Conservation (phyloP, 1,140 invertebrate species). For the Holcopasites calliopsidis region DNA sequence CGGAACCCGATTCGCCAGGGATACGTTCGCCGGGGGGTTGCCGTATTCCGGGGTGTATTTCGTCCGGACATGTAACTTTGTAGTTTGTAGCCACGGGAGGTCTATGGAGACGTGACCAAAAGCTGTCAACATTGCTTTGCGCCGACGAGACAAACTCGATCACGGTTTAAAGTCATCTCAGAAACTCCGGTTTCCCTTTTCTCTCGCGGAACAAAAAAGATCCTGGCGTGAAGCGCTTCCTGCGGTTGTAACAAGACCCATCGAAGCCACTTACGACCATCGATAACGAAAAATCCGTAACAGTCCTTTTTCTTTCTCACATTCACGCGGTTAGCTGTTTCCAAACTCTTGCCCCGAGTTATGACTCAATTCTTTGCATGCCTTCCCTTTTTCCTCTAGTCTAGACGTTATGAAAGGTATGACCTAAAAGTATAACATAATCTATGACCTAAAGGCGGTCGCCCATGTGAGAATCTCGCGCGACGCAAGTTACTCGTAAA, state of each 20-base stretch:
- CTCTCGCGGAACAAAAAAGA: conserved; percentile 2
- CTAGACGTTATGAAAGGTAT: too few relatives aligned
- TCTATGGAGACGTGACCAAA: conserved; percentile 62
- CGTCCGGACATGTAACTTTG: conserved; percentile 20
- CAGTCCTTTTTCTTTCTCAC: too few relatives aligned
- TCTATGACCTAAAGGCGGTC: too few relatives aligned
- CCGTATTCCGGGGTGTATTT: not conserved
- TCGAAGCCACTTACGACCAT: conserved; percentile 17
- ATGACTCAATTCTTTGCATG: too few relatives aligned
- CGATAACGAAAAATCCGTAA: not conserved
- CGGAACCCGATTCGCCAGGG: conserved; percentile 10
- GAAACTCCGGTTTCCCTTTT: not conserved
- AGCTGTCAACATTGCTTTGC: conserved; percentile 59
- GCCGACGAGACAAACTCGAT: conserved; percentile 46
- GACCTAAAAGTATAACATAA: too few relatives aligned
- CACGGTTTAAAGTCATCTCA: conserved; percentile 48
- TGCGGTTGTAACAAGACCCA: conserved; percentile 18
- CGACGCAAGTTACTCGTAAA: too few relatives aligned
- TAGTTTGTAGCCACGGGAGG: conserved; percentile 28
- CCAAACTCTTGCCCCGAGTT: too few relatives aligned
- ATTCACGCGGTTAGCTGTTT: too few relatives aligned
- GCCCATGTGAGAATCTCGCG: too few relatives aligned
- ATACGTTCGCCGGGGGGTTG: not conserved
- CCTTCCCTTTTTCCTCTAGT: too few relatives aligned
- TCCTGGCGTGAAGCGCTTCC: not conserved